Evolutionary conservation across 2,888 invertebrate genomes (phyloP).

Genomic region (Actias luna): DNA sequence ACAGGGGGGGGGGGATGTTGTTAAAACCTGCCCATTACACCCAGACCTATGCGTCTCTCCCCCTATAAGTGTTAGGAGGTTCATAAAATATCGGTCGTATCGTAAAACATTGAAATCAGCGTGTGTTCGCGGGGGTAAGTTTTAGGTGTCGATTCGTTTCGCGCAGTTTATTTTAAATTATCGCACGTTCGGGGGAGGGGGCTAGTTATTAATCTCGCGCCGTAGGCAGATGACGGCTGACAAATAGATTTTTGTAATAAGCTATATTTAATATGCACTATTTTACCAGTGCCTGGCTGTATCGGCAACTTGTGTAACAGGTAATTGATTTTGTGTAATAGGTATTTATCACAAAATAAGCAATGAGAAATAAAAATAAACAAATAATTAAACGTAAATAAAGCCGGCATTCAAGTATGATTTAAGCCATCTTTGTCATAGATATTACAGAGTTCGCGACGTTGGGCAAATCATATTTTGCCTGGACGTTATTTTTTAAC

Average conservation of each 20-base stretch:
- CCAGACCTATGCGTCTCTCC: conserved; percentile 50
- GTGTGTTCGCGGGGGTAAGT: conserved; percentile 34
- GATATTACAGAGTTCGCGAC: no score
- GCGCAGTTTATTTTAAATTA: conserved; percentile 79
- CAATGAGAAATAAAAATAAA: no score
- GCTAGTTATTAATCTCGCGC: conserved; percentile 52
- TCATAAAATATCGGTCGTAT: conserved; percentile 47
- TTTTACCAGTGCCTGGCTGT: neutral
- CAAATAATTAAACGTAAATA: no score
- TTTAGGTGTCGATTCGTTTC: conserved; percentile 59
- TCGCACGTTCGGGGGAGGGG: conserved; percentile 36
- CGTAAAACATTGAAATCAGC: conserved; percentile 69
- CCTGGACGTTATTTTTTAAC: no score
- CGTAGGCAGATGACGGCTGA: conserved; percentile 34
- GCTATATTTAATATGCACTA: neutral
- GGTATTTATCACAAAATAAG: no score
- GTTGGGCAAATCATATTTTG: no score
- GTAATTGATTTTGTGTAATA: no score
- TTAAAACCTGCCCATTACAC: conserved; percentile 69
- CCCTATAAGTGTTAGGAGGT: conserved; percentile 32
- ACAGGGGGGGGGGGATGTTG: conserved; percentile 61
- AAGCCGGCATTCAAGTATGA: no score
- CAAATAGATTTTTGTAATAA: conserved; percentile 15
- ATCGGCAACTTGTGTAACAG: no score
- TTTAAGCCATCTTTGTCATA: no score